phyloP scores from a whole-genome alignment of 2,113 vertebrate genomes.

The Callipepla californica region DNA sequence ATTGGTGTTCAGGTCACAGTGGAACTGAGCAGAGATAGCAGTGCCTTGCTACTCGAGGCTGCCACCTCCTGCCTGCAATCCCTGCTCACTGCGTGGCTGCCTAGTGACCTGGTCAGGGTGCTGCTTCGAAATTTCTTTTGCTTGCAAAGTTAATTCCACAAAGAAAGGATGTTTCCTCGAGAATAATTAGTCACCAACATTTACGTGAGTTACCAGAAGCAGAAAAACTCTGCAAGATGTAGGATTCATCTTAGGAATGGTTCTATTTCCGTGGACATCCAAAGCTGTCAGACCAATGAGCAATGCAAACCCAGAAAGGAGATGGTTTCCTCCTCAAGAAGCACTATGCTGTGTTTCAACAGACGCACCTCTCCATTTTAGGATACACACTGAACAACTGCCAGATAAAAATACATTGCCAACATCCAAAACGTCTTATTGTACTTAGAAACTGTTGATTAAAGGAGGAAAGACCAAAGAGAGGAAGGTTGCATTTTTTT shows the following conservation, averaged over 20 bases:
- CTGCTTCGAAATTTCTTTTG: not conserved
- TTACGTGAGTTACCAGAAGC: not conserved
- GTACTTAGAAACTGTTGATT: conserved; percentile 5
- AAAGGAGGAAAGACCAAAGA: not conserved
- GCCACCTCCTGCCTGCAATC: conserved; percentile 59
- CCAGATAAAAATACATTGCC: not conserved
- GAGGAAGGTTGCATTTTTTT: not conserved
- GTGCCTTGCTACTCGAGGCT: conserved; percentile 11
- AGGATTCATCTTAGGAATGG: conserved; percentile 1
- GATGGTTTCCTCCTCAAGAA: not conserved
- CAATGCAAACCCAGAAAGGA: not conserved
- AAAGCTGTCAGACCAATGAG: conserved; percentile 35
- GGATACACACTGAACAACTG: not conserved
- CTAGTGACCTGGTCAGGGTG: not conserved
- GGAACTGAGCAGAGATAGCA: not conserved
- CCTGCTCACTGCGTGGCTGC: not conserved
- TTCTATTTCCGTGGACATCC: conserved; percentile 49
- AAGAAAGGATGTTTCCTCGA: not conserved
- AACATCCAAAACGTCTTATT: not conserved
- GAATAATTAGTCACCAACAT: not conserved
- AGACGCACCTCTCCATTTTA: not conserved
- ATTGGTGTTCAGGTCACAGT: not conserved
- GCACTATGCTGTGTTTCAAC: not conserved
- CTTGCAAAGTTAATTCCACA: not conserved
- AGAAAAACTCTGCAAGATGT: not conserved